phyloP scores from a whole-genome alignment of 2,797 vertebrate genomes.

The Amblyopsis hoosieri region DNA sequence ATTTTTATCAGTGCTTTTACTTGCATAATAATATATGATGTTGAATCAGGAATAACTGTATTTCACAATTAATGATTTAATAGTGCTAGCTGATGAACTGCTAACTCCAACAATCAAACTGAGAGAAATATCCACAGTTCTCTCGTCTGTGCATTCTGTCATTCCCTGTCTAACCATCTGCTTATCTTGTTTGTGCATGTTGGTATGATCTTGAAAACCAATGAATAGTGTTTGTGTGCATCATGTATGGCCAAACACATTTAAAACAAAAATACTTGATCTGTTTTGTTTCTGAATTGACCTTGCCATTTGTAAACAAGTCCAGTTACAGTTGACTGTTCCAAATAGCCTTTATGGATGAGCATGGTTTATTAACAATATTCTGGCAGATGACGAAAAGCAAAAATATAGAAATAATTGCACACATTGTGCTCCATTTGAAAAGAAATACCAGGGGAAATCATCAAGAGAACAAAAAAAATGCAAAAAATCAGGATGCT shows the following conservation, averaged over 20 bases:
- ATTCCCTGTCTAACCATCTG: conserved; percentile 80
- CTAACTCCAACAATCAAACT: conserved; percentile 2
- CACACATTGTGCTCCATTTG: conserved; percentile 77
- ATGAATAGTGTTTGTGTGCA: conserved; percentile 28
- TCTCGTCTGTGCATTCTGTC: background rate
- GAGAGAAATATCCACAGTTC: background rate
- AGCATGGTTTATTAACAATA: conserved; percentile 68
- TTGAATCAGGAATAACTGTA: background rate
- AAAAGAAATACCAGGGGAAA: conserved; percentile 82
- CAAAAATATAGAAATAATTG: conserved; percentile 79
- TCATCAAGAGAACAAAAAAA: conserved; percentile 76
- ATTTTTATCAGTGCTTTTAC: background rate
- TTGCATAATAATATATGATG: background rate
- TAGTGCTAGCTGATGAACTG: background rate
- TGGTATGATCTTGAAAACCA: conserved; percentile 39
- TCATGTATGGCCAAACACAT: conserved; percentile 19
- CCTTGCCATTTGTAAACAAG: conserved; percentile 43
- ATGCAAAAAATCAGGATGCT: conserved; percentile 60
- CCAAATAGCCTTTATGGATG: conserved; percentile 34
- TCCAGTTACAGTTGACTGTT: conserved; percentile 54
- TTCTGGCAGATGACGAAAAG: conserved; percentile 63
- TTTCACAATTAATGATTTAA: conserved; percentile 4
- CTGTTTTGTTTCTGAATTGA: conserved; percentile 52
- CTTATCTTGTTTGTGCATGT: conserved; percentile 81
- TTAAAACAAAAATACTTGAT: conserved; percentile 46